These are phyloP conservation scores for Ptycholaimellus sp. DNA, from an alignment of 2,888 invertebrate genomes.

Conservation along the genomic window DNA sequence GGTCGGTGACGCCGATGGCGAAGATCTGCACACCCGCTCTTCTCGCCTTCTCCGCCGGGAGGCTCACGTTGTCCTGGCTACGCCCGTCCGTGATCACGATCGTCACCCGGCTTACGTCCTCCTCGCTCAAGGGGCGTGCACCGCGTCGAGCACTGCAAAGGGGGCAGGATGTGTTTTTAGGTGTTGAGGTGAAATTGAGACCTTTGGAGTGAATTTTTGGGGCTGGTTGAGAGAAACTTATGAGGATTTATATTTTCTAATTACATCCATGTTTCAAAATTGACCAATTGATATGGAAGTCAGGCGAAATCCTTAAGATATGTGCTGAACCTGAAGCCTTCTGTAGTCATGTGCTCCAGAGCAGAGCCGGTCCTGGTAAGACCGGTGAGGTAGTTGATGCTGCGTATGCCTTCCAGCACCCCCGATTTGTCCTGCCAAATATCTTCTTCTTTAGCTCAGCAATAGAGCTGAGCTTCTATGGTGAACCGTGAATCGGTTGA, in stretches of 20 bases:
- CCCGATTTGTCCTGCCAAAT: too few species aligned
- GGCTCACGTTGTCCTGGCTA: conserved; percentile 18
- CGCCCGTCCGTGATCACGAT: conserved; percentile 27
- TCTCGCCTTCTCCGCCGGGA: conserved; percentile 18
- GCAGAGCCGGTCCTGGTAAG: conserved; percentile 19
- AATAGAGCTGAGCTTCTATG: too few species aligned
- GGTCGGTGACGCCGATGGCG: conserved; percentile 24
- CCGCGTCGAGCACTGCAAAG: too few species aligned
- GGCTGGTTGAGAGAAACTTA: too few species aligned
- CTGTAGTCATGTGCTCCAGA: conserved; percentile 18
- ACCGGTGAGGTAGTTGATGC: conserved; percentile 15
- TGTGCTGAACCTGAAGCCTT: conserved; percentile 13
- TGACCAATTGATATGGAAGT: too few species aligned
- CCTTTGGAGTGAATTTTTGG: too few species aligned
- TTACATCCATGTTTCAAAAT: too few species aligned
- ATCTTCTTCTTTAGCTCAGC: too few species aligned
- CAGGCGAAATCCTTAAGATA: not conserved
- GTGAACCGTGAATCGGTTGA: conserved; percentile 12
- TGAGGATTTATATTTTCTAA: too few species aligned
- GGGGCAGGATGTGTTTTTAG: too few species aligned
- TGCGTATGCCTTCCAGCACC: conserved; percentile 11
- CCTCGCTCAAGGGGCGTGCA: conserved; percentile 10
- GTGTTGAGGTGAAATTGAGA: too few species aligned
- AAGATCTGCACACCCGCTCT: conserved; percentile 22
- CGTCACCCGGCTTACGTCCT: conserved; percentile 21